Evolutionary conservation across 2,113 vertebrate species (phyloP).

Genomic region (Colinus virginianus): DNA sequence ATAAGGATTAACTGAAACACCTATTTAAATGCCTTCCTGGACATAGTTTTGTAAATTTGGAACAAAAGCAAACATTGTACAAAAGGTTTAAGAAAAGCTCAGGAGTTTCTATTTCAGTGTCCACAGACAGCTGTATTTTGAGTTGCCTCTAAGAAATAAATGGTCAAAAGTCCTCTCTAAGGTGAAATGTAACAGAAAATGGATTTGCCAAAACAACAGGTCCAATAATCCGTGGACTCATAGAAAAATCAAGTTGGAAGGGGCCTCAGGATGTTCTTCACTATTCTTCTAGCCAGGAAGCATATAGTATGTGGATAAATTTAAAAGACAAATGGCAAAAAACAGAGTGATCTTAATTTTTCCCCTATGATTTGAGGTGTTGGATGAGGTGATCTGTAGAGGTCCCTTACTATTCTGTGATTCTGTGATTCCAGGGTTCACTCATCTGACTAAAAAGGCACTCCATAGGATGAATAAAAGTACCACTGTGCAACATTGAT

Average conservation of each 20-base stretch:
- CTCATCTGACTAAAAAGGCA: neutral
- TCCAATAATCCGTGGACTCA: neutral
- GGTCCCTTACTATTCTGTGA: too few relatives aligned
- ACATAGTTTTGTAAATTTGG: slow-evolving; percentile 19
- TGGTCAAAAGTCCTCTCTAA: neutral
- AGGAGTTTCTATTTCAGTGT: neutral
- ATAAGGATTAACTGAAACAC: slow-evolving; percentile 56
- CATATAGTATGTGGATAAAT: neutral
- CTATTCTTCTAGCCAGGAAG: neutral
- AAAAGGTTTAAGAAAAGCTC: slow-evolving; percentile 2
- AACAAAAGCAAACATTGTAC: slow-evolving; percentile 34
- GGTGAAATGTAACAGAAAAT: slow-evolving; percentile 39
- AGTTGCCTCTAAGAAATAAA: neutral
- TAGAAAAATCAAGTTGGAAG: neutral
- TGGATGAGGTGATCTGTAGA: too few relatives aligned
- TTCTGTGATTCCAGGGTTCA: neutral
- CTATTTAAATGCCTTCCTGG: slow-evolving; percentile 43
- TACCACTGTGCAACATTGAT: slow-evolving; percentile 63
- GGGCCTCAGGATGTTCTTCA: neutral
- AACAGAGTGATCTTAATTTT: neutral
- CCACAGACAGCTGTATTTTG: neutral
- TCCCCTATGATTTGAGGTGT: neutral
- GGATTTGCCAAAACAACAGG: slow-evolving; percentile 2
- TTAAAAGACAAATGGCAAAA: neutral
- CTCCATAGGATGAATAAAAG: slow-evolving; percentile 51